Evolutionary conservation across 2,113 vertebrate genomes (phyloP).

Genomic region (Patagioenas fasciata): DNA sequence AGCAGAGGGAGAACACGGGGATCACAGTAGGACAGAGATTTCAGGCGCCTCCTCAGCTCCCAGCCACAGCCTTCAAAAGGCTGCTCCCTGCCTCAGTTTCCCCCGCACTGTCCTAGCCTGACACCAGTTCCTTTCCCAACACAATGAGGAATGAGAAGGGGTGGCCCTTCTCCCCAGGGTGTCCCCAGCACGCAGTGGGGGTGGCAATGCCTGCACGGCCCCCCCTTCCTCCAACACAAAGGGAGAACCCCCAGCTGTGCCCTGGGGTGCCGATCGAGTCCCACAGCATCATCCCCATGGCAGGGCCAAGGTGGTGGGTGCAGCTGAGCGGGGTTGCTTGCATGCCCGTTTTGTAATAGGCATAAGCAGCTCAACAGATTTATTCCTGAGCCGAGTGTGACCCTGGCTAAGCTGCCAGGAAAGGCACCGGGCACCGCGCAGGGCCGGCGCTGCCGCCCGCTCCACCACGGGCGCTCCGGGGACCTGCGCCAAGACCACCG

Average conservation of each 20-base stretch:
- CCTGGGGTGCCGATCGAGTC: fast-evolving
- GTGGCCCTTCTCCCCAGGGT: not conserved
- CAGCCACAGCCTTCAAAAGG: not conserved
- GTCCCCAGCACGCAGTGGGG: fast-evolving
- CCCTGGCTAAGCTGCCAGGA: not conserved
- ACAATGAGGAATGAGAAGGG: fast-evolving
- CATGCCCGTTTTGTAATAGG: not conserved
- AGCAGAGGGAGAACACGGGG: fast-evolving
- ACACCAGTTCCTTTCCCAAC: not conserved
- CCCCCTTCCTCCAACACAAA: fast-evolving
- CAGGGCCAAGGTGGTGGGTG: not conserved
- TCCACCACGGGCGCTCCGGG: fast-evolving
- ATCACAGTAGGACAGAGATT: fast-evolving
- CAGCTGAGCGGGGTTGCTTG: not conserved
- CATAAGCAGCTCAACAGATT: conserved; percentile 42
- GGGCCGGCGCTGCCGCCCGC: not conserved
- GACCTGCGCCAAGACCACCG: not conserved
- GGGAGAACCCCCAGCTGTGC: not conserved
- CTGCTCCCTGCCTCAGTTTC: not conserved
- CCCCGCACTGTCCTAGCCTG: not conserved
- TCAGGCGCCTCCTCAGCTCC: not conserved
- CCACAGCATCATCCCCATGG: not conserved
- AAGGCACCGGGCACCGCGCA: not conserved
- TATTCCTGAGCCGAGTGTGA: not conserved
- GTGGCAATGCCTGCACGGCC: not conserved